These are phyloP conservation scores for Panagrolaimus sp. DNA, from an alignment of 1,140 invertebrate genomes.

Conservation along the genomic window DNA sequence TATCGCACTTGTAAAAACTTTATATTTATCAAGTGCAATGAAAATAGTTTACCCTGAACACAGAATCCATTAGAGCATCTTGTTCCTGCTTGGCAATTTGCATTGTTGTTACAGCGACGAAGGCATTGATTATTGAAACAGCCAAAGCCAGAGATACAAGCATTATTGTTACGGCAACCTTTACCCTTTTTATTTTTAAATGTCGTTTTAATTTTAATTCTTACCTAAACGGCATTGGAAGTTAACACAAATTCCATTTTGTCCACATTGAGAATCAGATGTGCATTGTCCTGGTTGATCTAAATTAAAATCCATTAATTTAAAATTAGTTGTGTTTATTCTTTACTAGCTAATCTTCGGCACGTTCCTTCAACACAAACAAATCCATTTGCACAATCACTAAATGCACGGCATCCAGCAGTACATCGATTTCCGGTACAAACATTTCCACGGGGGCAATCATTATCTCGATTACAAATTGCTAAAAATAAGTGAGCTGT, in stretches of 20 bases:
- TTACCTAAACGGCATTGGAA: conserved; percentile 1
- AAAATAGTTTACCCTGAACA: conserved; percentile 1
- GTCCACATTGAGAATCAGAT: conserved; percentile 2
- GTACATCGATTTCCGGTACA: neutral
- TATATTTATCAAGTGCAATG: no score
- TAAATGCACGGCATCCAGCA: neutral
- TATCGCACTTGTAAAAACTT: no score
- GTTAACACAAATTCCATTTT: neutral
- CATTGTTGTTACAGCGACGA: neutral
- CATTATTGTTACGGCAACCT: conserved; percentile 10
- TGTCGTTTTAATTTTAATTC: neutral
- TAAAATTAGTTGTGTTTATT: neutral
- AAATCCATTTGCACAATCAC: neutral
- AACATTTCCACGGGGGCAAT: neutral
- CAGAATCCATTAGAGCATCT: conserved; percentile 5
- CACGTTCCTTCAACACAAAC: conserved; percentile 1
- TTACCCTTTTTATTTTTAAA: neutral
- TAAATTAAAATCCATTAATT: no score
- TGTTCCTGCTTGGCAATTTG: neutral
- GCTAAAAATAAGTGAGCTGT: neutral
- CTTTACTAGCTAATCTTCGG: neutral
- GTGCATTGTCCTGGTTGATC: no score
- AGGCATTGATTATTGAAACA: conserved; percentile 2
- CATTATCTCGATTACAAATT: neutral
- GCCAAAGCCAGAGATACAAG: neutral